Conservation (phyloP, 2,888 invertebrate genomes). For the Tachina fera region DNA sequence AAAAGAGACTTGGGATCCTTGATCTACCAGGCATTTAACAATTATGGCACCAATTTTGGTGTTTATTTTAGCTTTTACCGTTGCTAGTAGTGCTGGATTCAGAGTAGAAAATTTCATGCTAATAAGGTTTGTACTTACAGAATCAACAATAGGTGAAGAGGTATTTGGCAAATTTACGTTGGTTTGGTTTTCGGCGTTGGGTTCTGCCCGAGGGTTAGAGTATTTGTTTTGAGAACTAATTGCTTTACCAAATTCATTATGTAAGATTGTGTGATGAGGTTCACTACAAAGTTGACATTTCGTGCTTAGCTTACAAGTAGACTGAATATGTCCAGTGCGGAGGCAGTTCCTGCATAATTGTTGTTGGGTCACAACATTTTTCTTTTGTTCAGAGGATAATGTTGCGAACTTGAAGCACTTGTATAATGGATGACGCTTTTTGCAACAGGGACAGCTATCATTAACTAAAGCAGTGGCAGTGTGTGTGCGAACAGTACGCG, state of each 20-base stretch:
- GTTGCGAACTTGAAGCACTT: conserved; percentile 61
- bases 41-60: not conserved
- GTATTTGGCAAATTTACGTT: conserved; percentile 1
- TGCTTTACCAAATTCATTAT: conserved; percentile 8
- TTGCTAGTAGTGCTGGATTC: conserved; percentile 41
- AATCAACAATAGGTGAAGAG: conserved; percentile 5
- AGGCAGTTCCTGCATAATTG: conserved; percentile 56
- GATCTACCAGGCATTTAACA: conserved; percentile 18
- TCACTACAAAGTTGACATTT: conserved; percentile 34
- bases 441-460: conserved; percentile 41
- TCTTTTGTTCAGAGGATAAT: conserved; percentile 39
- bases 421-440: conserved; percentile 53
- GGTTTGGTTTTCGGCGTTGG: conserved; percentile 19
- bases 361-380: conserved; percentile 45
- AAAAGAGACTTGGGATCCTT: conserved; percentile 50
- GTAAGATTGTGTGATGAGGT: conserved; percentile 22
- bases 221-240: not conserved
- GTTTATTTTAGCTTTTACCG: conserved; percentile 22
- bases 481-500: conserved; percentile 1
- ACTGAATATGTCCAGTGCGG: conserved; percentile 46
- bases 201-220: not conserved
- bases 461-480: conserved; percentile 3
- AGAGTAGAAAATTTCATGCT: not conserved
- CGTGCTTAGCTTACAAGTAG: conserved; percentile 38
- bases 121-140: conserved; percentile 20